A percentile compares a stretch with the other conserved stretches of the same genome.
Evolutionary conservation across 2,797 vertebrate genomes (phyloP).

Genomic region (Scolopax bukidnonensis): DNA sequence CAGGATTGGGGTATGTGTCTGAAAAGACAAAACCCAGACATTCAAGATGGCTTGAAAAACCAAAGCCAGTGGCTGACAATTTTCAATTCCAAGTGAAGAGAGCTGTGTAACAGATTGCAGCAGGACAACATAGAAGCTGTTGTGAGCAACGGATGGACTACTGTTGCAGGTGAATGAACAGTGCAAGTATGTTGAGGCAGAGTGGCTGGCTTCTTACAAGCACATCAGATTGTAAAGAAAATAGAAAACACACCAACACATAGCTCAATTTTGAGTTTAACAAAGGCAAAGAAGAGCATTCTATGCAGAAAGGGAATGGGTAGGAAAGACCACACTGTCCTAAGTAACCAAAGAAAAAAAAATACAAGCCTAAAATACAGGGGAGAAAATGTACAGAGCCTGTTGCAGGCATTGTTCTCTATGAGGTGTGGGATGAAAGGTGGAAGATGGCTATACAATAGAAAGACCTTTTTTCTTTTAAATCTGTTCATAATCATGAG

Average conservation of each 20-base stretch:
- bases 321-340: neutral
- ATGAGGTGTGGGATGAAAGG: neutral
- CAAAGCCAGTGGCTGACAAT: neutral
- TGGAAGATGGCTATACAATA: neutral
- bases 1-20: neutral
- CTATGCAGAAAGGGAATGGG: neutral
- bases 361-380: neutral
- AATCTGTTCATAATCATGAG: neutral
- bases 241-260: neutral
- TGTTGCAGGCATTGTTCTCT: neutral
- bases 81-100: neutral
- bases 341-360: neutral
- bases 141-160: neutral
- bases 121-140: neutral
- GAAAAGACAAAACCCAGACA: neutral
- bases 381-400: neutral
- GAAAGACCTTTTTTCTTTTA: neutral
- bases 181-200: neutral
- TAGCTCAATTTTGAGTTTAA: neutral
- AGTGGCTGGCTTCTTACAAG: neutral
- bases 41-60: neutral
- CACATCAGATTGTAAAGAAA: neutral
- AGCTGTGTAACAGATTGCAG: neutral
- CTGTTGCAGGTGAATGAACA: neutral
- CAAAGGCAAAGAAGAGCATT: neutral